These are phyloP conservation scores for Acinonyx jubatus DNA, from an alignment of 2,113 vertebrate species.

Conservation along the genomic window DNA sequence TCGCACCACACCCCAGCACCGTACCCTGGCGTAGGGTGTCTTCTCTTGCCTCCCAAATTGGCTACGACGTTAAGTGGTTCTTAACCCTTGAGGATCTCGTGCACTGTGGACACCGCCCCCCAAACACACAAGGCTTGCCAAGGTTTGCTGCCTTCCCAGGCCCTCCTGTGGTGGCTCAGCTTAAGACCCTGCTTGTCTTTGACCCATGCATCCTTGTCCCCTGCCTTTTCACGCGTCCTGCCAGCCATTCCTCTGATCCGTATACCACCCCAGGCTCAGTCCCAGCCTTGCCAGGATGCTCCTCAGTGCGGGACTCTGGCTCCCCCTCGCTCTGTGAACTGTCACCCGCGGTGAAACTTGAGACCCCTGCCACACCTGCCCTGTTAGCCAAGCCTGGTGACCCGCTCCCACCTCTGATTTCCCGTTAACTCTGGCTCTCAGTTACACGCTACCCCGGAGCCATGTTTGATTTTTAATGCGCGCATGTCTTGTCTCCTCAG, in stretches of 20 bases:
- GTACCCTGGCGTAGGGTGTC: rapidly evolving
- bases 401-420: not conserved
- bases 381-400: not conserved
- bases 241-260: not conserved
- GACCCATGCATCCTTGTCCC: not conserved
- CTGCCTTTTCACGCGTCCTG: not conserved
- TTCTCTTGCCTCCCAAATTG: not conserved
- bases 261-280: not conserved
- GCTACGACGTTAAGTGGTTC: not conserved
- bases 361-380: not conserved
- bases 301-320: not conserved
- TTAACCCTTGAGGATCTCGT: not conserved
- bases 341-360: not conserved
- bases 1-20: rapidly evolving
- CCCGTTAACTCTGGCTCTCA: not conserved
- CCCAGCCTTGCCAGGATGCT: not conserved
- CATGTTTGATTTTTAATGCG: not conserved
- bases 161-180: not conserved
- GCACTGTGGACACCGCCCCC: not conserved
- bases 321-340: not conserved
- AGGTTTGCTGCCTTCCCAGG: not conserved
- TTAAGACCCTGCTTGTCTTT: not conserved
- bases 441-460: rapidly evolving
- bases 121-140: not conserved
- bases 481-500: not conserved